Conservation (phyloP, 2,797 vertebrate genomes). For the Pantherophis vulpinus region DNA sequence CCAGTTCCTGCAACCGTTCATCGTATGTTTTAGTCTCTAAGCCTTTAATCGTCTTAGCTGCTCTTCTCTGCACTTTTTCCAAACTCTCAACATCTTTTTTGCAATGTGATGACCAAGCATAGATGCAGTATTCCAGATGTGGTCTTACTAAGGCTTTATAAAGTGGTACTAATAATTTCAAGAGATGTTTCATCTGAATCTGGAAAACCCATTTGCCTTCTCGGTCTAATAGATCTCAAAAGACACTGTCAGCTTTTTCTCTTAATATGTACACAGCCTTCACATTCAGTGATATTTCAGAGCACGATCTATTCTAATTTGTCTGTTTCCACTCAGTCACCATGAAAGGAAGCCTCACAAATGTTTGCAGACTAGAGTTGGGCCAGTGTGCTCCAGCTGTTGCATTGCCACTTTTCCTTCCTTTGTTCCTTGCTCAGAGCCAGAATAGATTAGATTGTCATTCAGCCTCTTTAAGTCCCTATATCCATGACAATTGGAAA, state of each 20-base stretch:
- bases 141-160: neutral
- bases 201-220: neutral
- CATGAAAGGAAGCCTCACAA: neutral
- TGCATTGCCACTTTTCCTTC: neutral
- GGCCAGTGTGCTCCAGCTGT: neutral
- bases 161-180: neutral
- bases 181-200: neutral
- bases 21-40: neutral
- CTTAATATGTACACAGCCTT: neutral
- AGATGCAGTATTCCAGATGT: neutral
- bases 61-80: neutral
- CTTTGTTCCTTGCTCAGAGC: neutral
- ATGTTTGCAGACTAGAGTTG: neutral
- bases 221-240: neutral
- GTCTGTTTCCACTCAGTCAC: neutral
- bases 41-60: neutral
- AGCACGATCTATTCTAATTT: neutral
- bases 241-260: neutral
- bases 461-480: neutral
- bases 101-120: neutral
- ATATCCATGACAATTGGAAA: neutral
- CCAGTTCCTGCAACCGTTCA: neutral
- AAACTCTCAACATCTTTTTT: neutral
- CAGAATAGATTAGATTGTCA: neutral
- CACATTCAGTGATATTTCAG: neutral